Base-by-base conservation (phyloP, 30 jellyfish, hydroid and myxozoan species). In the Mastigias papua region DNA sequence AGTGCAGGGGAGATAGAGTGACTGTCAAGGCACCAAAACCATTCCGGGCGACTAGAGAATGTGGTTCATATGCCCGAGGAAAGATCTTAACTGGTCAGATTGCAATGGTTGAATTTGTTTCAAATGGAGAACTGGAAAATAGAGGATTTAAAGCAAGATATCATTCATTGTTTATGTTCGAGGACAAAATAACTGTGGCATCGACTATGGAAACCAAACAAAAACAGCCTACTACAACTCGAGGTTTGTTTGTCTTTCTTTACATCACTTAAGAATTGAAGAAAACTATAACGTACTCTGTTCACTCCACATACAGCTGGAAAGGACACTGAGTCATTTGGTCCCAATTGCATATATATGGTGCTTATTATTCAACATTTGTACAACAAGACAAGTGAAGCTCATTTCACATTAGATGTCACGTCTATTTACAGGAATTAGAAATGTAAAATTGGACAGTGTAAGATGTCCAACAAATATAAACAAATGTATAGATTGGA, bases 21-120 rank as follows among this genome's bases (percentile, higher is more conserved):
- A 49, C 72, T 11, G 67, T 88, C 3, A 32, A 29, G 34, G 80
- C 63, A 10, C 66, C 88, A 20, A 50, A 69, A 26, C 20, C 75
- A 15, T 35, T 37, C 34, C 46, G 58, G 34, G 73, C 78, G 26
- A 21, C 73, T 6, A 33, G 49, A 29, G 80, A 76, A 26, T 87
- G 96, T 87, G 96, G 96, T 19, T 32, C 25, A 7, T 9, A 42
- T 2, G 86, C 61, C 3, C 20, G n/a, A 19, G 73, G 48, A 34
- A 95, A 86, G 51, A 32, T 15, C 20, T 75, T 95, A 21, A 78
- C 49, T 5, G 92, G 97, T 25, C 58, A 86, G 49, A 50, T 76
- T 27, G 68, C 86, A 33, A 77, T 90, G 89, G 37, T 90, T 16
- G 99, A 95, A 65, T 90, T 95, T 66, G 69, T 90, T 28, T 82